A percentile compares a stretch with the other conserved stretches of the same genome.
Evolutionary conservation across 2,113 vertebrate species (phyloP).

Genomic region (Tichodroma muraria): DNA sequence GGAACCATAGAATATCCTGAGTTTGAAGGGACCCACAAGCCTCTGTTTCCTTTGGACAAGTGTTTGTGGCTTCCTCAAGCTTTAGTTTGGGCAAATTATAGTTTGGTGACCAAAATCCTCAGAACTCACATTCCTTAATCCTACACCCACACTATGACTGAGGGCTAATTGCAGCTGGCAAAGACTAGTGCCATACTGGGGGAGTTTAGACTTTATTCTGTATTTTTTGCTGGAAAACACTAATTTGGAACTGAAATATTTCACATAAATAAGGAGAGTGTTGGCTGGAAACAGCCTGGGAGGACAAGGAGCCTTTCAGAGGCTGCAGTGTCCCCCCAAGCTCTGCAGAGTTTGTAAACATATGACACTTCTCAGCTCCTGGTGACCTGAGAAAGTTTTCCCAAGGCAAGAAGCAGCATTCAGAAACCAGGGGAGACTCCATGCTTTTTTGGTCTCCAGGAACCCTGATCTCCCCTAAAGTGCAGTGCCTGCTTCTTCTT

Average conservation of each 20-base stretch:
- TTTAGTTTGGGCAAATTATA: background rate
- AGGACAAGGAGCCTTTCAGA: background rate
- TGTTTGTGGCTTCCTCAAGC: background rate
- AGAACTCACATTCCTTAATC: background rate
- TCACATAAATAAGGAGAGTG: fast-evolving
- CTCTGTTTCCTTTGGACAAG: background rate
- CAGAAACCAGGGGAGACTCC: background rate
- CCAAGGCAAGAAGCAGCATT: background rate
- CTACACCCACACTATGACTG: fast-evolving
- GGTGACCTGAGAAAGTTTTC: background rate
- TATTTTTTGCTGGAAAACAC: background rate
- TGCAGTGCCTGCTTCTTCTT: background rate
- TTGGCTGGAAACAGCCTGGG: background rate
- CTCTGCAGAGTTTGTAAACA: fast-evolving
- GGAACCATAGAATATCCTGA: background rate
- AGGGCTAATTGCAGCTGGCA: background rate
- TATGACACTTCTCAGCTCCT: background rate
- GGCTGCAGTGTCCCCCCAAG: background rate
- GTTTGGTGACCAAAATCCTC: background rate
- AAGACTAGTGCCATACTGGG: background rate
- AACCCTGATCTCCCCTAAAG: background rate
- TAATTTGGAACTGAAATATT: background rate
- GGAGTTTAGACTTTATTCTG: background rate
- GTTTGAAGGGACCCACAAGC: background rate
- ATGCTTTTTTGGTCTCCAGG: background rate